Evolutionary conservation across 2,888 invertebrate genomes (phyloP).

Genomic region (Chouioia cunea): DNA sequence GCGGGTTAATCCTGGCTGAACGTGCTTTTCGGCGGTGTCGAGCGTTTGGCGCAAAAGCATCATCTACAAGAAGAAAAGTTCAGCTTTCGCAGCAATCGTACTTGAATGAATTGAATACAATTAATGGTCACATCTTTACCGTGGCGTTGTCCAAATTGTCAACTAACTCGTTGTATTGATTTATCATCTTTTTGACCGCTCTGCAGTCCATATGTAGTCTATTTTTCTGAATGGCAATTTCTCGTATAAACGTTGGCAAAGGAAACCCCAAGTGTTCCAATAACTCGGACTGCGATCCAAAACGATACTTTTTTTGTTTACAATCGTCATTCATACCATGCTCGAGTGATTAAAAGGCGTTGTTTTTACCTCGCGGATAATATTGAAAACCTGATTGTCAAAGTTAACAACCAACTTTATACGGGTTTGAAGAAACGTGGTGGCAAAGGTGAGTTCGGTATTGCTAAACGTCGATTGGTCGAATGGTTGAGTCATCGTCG

Average conservation of each 20-base stretch:
- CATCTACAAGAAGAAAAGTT: constrained; percentile 66
- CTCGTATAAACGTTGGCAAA: constrained; percentile 71
- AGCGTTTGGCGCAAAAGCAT: constrained; percentile 78
- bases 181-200: constrained; percentile 73
- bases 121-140: constrained; percentile 62
- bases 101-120: background rate
- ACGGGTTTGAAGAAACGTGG: constrained; percentile 77
- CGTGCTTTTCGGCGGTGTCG: constrained; percentile 79
- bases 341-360: too few species aligned
- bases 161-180: constrained; percentile 76
- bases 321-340: too few species aligned
- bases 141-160: constrained; percentile 79
- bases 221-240: constrained; percentile 75
- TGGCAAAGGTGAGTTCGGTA: constrained; percentile 73
- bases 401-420: constrained; percentile 79
- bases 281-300: constrained; percentile 76
- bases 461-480: constrained; percentile 23
- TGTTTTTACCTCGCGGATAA: constrained; percentile 73
- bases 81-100: background rate
- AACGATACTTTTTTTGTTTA: too few species aligned
- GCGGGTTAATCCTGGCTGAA: constrained; percentile 85
- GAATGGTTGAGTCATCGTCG: constrained; percentile 3
- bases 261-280: constrained; percentile 79
- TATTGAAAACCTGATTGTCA: constrained; percentile 75
- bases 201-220: constrained; percentile 77